A percentile compares a stretch with the other conserved stretches of the same genome.
These are phyloP conservation scores for Empidonax alnorum DNA, from an alignment of 2,113 vertebrate genomes.

Conservation along the genomic window DNA sequence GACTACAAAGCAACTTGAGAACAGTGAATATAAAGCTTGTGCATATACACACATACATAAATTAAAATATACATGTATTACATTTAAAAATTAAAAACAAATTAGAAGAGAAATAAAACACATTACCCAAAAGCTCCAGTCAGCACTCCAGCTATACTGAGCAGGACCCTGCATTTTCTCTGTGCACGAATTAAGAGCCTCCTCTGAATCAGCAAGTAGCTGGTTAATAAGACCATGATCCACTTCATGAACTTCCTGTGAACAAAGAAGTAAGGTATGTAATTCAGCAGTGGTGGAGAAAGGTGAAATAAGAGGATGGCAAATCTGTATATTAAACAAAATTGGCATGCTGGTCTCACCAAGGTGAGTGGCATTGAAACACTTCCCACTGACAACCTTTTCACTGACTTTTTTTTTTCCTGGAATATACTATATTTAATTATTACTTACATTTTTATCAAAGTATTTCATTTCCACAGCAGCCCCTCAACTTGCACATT, in stretches of 20 bases:
- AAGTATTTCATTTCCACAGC: neutral
- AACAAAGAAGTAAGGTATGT: constrained; percentile 40
- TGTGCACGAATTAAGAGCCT: constrained; percentile 32
- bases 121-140: constrained; percentile 81
- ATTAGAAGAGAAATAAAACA: neutral
- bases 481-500: neutral
- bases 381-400: neutral
- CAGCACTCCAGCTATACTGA: constrained; percentile 73
- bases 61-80: neutral
- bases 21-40: neutral
- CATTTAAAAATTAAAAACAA: neutral
- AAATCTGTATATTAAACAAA: neutral
- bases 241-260: constrained; percentile 69
- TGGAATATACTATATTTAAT: neutral
- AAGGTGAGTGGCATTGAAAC: neutral
- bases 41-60: neutral
- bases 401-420: neutral
- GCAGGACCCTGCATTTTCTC: constrained; percentile 70
- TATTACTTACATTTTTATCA: neutral
- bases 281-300: neutral
- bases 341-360: neutral
- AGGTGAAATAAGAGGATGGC: neutral
- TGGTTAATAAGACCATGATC: constrained; percentile 59
- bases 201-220: constrained; percentile 65
- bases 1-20: constrained; percentile 44